A percentile compares a stretch with the other conserved stretches of the same genome.
Evolutionary conservation across 2,888 invertebrate genomes (phyloP).

Genomic region (Apotomis turbidana): DNA sequence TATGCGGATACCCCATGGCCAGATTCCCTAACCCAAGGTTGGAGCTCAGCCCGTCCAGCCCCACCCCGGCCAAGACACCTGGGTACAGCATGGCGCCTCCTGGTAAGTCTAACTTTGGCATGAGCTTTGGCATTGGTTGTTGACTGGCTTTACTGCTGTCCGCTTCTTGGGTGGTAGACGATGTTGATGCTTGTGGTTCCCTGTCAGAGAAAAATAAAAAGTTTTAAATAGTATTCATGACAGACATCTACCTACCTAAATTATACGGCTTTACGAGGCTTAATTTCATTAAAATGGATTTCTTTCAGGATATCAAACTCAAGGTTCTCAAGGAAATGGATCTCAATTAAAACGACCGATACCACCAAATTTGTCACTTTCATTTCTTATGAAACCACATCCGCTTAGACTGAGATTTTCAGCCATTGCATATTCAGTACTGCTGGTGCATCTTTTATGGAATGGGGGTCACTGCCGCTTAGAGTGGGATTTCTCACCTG

Average conservation of each 20-base stretch:
- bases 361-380: too few species aligned
- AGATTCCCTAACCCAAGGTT: conserved; percentile 74
- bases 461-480: too few species aligned
- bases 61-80: conserved; percentile 64
- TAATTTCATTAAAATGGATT: too few species aligned
- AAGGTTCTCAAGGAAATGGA: too few species aligned
- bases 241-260: not conserved
- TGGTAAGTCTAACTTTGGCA: conserved; percentile 74
- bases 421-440: too few species aligned
- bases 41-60: conserved; percentile 68
- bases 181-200: conserved; percentile 70
- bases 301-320: too few species aligned
- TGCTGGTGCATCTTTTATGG: too few species aligned
- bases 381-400: too few species aligned
- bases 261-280: too few species aligned
- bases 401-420: too few species aligned
- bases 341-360: too few species aligned
- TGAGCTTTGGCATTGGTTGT: conserved; percentile 62
- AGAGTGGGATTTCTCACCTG: too few species aligned
- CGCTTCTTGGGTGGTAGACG: conserved; percentile 68
- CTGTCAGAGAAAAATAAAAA: conserved; percentile 50
- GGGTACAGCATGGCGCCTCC: conserved; percentile 79
- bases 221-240: not conserved
- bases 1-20: conserved; percentile 79
- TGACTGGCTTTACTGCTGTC: conserved; percentile 69